Conservation (phyloP, 2,888 invertebrate genomes). For the Crepidodera aurea region DNA sequence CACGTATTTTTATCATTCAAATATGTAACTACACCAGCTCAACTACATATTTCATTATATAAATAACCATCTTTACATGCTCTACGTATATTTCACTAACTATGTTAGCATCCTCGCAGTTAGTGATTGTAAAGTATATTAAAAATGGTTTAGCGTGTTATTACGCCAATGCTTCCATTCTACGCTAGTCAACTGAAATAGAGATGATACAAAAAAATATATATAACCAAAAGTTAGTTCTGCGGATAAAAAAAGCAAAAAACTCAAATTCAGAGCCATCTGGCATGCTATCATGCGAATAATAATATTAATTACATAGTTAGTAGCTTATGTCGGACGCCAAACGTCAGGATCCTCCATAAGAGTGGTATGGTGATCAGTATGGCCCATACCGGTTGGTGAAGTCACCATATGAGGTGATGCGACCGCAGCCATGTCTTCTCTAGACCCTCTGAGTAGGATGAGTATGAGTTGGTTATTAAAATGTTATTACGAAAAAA, state of each 20-base stretch:
- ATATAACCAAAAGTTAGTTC: neutral
- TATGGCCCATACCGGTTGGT: constrained; percentile 63
- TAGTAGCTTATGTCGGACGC: constrained; percentile 82
- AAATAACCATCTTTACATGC: no score
- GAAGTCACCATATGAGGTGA: constrained; percentile 70
- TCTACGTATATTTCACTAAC: no score
- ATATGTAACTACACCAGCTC: no score
- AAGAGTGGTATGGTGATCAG: constrained; percentile 80
- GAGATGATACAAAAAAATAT: neutral
- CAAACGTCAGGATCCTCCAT: constrained; percentile 94
- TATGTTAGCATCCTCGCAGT: no score
- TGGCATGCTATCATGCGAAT: constrained; percentile 13
- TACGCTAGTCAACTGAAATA: no score
- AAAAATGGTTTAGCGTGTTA: no score
- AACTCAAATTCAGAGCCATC: neutral
- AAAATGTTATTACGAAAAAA: no score
- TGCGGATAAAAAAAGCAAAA: neutral
- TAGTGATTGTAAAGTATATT: no score
- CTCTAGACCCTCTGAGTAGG: constrained; percentile 75
- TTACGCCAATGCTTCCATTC: no score
- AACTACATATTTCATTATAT: no score
- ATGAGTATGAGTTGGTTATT: neutral
- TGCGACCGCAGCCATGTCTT: constrained; percentile 86
- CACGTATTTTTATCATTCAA: no score
- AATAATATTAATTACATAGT: constrained; percentile 42